Percentiles rank a stretch among this genome's conserved stretches.
Conservation (phyloP, 30 jellyfish, hydroid and myxozoan species). For the Sanderia malayensis region DNA sequence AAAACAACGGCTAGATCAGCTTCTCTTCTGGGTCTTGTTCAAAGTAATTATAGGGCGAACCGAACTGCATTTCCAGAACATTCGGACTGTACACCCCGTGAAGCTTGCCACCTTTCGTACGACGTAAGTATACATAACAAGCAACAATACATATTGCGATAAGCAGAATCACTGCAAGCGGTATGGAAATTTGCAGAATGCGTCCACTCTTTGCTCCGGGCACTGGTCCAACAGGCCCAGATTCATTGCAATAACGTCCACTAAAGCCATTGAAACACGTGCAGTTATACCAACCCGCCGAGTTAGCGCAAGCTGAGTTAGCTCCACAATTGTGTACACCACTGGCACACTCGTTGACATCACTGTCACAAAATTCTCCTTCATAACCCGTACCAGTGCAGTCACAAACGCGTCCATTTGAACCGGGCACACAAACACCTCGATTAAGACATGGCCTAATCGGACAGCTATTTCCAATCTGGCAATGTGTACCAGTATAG, state of each 20-base stretch:
- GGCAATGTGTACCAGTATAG: conserved; percentile 58
- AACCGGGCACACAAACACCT: conserved; percentile 19
- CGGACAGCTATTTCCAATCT: conserved; percentile 8
- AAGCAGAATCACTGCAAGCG: conserved; percentile 20
- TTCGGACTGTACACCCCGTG: conserved; percentile 60
- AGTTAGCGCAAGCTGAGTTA: conserved; percentile 40
- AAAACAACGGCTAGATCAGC: conserved; percentile 49
- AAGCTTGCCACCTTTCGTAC: conserved; percentile 45
- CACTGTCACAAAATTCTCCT: conserved; percentile 26
- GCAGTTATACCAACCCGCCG: conserved; percentile 50
- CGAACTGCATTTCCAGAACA: conserved; percentile 63
- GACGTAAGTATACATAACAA: conserved; percentile 13
- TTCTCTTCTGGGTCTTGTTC: conserved; percentile 70
- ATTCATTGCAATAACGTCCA: conserved; percentile 43
- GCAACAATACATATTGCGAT: conserved; percentile 22
- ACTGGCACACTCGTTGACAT: conserved; percentile 40
- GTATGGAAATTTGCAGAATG: conserved; percentile 28
- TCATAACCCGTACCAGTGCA: conserved; percentile 50
- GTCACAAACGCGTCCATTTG: conserved; percentile 22
- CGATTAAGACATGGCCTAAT: conserved; percentile 42
- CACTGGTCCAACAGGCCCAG: conserved; percentile 4
- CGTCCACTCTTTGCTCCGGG: conserved; percentile 18
- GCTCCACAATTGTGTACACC: conserved; percentile 7
- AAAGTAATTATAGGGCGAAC: conserved; percentile 51
- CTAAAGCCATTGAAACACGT: conserved; percentile 22